A percentile compares a stretch with the other conserved stretches of the same genome.
phyloP scores from a whole-genome alignment of 2,797 vertebrate genomes.

The Dallia pectoralis region DNA sequence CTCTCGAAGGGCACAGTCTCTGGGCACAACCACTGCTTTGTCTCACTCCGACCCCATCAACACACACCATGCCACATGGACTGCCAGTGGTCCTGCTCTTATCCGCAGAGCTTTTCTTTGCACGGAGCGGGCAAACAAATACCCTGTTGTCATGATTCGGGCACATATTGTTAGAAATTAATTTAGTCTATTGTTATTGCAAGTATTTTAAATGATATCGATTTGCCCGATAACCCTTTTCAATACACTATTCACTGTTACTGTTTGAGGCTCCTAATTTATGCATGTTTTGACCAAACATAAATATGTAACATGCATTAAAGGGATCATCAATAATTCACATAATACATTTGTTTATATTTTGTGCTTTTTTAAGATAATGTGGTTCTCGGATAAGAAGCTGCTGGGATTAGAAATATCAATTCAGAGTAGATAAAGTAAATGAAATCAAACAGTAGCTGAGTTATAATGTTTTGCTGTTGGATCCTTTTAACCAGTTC shows the following conservation, averaged over 20 bases:
- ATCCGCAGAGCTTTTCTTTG: constrained; percentile 64
- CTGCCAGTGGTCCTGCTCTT: constrained; percentile 67
- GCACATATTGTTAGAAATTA: constrained; percentile 21
- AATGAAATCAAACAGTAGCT: constrained; percentile 70
- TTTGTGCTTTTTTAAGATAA: constrained; percentile 28
- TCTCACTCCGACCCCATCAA: constrained; percentile 75
- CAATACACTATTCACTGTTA: background rate
- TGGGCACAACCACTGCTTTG: constrained; percentile 81
- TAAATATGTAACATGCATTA: background rate
- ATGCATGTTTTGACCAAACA: background rate
- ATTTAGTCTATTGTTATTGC: constrained; percentile 24
- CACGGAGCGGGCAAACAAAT: constrained; percentile 52
- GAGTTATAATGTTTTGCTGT: constrained; percentile 66
- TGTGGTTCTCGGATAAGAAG: constrained; percentile 41
- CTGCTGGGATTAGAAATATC: constrained; percentile 25
- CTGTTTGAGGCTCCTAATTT: background rate
- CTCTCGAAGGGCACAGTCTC: constrained; percentile 75
- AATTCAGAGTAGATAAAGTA: constrained; percentile 56
- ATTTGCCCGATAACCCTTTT: background rate
- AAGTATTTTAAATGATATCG: background rate
- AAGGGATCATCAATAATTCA: background rate
- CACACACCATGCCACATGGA: constrained; percentile 68
- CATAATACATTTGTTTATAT: background rate
- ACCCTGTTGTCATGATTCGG: constrained; percentile 45
- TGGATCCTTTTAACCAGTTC: constrained; percentile 62